Base-by-base conservation (phyloP, 1,140 invertebrate genomes). In the Neocloeon triangulifer region DNA sequence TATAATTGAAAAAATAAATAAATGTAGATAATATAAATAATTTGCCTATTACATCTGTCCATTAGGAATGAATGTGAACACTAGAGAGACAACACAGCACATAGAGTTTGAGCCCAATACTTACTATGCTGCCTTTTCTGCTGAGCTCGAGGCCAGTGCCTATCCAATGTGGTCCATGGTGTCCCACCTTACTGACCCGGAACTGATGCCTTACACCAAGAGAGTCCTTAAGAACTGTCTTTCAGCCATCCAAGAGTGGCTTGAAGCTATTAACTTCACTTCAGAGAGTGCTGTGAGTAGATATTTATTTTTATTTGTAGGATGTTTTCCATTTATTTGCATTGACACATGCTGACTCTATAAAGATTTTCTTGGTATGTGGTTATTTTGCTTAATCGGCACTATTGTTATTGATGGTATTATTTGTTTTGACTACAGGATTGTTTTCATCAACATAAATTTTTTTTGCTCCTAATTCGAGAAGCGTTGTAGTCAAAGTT, bases 121-220 rank as follows among this genome's bases (percentile, higher is more conserved):
- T 1, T 96, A 96, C 56, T 94, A 94, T 58, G 84, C 86, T 26
- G 86, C 89, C 1, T 96, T 94, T 58, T 86, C 82, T 33, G 88
- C 88, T 32, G 91, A 96, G 58, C 57, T 95, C 36, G 89, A 96
- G 58, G 86, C 86, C 6, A 85, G 81, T 44, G 84, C 88, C 2
- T 89, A 91, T 53, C 85, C 88, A 2, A 89, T 96, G 85, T 95
- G 88, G 88, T 82, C 84, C 3, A 61, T 95, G 18, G 71, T 94
- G 17, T 75, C 74, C 7, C 88, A 94, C 59, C 61, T 92, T 12
- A 68, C 67, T 34, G 73, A 75, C 41, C 57, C 64, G 1, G 63
- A 63, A 35, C 77, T 77, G 41, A 66, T 69, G 64, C 26, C 57
- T 82, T 5, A 80, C 79, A 19, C n/a, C n/a, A 64, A 67, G 28